These are phyloP conservation scores for Microchirus variegatus DNA, from an alignment of 2,797 vertebrate genomes.

Conservation along the genomic window DNA sequence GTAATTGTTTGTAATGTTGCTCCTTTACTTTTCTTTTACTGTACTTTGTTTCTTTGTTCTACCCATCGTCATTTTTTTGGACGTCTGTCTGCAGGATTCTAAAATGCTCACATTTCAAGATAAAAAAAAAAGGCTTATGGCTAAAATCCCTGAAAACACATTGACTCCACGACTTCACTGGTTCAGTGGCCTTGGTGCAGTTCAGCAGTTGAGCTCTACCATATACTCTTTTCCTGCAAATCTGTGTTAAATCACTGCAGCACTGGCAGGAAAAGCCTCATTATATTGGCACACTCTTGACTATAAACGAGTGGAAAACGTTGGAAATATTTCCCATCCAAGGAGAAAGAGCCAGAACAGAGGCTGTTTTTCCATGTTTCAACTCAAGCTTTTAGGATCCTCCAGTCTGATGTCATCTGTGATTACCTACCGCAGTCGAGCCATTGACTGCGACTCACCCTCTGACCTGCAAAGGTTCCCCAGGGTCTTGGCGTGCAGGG, in stretches of 20 bases:
- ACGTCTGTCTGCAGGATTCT: conserved; percentile 78
- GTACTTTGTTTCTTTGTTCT: conserved; percentile 69
- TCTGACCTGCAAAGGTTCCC: conserved; percentile 59
- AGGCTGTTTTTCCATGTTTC: conserved; percentile 67
- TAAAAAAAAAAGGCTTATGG: conserved; percentile 38
- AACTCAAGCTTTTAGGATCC: conserved; percentile 75
- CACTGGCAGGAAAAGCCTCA: conserved; percentile 55
- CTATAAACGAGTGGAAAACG: conserved; percentile 63
- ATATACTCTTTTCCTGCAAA: conserved; percentile 37
- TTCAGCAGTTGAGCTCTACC: conserved; percentile 39
- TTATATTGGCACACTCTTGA: conserved; percentile 53
- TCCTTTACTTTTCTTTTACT: conserved; percentile 56
- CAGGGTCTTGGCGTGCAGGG: conserved; percentile 56
- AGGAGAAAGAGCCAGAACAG: conserved; percentile 59
- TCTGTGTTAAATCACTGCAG: conserved; percentile 61
- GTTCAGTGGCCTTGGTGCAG: conserved; percentile 24
- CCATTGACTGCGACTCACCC: conserved; percentile 59
- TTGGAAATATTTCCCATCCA: conserved; percentile 59
- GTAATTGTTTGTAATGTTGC: conserved; percentile 67
- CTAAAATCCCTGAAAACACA: conserved; percentile 26
- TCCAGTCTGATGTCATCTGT: conserved; percentile 74
- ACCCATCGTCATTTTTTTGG: conserved; percentile 70
- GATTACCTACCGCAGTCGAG: conserved; percentile 69
- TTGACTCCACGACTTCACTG: conserved; percentile 29
- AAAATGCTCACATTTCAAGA: conserved; percentile 57